phyloP scores from a whole-genome alignment of 1,140 invertebrate species.

The Saccostrea echinata region DNA sequence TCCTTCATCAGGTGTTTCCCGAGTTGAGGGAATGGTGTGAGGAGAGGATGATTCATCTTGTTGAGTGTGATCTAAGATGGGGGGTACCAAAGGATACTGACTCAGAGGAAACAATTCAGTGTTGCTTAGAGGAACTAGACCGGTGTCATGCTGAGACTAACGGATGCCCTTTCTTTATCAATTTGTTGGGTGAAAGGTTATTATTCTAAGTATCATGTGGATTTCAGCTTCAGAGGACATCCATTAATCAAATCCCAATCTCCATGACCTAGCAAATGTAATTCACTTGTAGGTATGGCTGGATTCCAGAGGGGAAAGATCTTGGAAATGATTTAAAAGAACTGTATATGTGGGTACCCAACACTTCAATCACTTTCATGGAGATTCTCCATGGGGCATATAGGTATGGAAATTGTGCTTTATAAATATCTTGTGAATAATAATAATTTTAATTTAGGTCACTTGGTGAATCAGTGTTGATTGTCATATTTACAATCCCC shows the following conservation, averaged over 20 bases:
- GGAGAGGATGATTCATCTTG: constrained; percentile 68
- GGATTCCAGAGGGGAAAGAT: constrained; percentile 74
- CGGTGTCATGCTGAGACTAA: constrained; percentile 72
- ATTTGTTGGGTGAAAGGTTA: constrained; percentile 75
- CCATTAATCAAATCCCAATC: too few relatives aligned
- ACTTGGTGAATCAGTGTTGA: too few relatives aligned
- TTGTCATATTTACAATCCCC: too few relatives aligned
- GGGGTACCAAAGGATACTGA: constrained; percentile 77
- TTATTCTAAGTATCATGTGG: too few relatives aligned
- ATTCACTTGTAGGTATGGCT: constrained; percentile 73
- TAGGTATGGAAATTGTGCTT: constrained; percentile 66
- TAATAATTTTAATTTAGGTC: too few relatives aligned
- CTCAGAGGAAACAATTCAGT: constrained; percentile 71
- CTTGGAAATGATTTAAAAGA: constrained; percentile 67
- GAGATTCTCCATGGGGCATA: constrained; percentile 78
- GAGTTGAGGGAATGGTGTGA: constrained; percentile 79
- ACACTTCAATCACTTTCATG: constrained; percentile 79
- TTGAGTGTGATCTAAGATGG: constrained; percentile 80
- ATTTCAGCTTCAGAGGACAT: too few relatives aligned
- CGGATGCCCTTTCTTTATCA: constrained; percentile 76
- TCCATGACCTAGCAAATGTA: too few relatives aligned
- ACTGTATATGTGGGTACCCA: constrained; percentile 75
- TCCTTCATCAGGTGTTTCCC: constrained; percentile 74
- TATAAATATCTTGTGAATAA: background rate
- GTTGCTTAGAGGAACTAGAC: constrained; percentile 78